phyloP scores from a whole-genome alignment of 2,797 vertebrate genomes.

The Cephalopachus bancanus region DNA sequence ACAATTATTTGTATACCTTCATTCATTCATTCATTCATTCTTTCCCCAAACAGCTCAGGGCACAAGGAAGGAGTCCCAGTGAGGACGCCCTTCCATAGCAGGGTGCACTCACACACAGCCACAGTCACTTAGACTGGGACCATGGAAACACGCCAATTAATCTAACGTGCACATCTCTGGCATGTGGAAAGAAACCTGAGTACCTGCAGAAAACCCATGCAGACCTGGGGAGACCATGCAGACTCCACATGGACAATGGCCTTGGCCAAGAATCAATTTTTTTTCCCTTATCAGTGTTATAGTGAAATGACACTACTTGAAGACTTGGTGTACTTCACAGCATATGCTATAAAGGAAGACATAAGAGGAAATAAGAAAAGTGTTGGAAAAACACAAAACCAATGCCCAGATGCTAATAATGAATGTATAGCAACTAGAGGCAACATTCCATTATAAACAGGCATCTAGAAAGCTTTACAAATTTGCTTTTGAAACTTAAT shows the following conservation, averaged over 20 bases:
- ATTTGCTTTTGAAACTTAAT: conserved; percentile 53
- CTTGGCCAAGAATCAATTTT: not conserved
- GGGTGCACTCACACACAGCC: not conserved
- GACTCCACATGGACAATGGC: not conserved
- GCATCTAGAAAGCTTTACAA: conserved; percentile 11
- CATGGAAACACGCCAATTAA: not conserved
- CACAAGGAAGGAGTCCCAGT: too few relatives aligned
- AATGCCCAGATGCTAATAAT: not conserved
- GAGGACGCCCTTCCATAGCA: not conserved
- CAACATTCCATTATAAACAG: not conserved
- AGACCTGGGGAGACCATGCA: not conserved
- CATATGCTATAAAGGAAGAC: not conserved
- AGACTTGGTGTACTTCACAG: not conserved
- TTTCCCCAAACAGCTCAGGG: not conserved
- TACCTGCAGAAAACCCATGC: not conserved
- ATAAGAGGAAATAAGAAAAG: not conserved
- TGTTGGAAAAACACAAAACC: not conserved
- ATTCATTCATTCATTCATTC: not conserved
- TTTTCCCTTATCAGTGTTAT: not conserved
- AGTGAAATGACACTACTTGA: not conserved
- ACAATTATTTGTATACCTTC: not conserved
- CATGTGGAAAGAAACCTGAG: not conserved
- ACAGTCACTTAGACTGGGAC: not conserved
- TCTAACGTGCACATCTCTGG: not conserved
- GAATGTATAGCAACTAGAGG: not conserved